These are phyloP conservation scores for Cyrtonyx montezumae DNA, from an alignment of 2,113 vertebrate genomes.

Conservation along the genomic window DNA sequence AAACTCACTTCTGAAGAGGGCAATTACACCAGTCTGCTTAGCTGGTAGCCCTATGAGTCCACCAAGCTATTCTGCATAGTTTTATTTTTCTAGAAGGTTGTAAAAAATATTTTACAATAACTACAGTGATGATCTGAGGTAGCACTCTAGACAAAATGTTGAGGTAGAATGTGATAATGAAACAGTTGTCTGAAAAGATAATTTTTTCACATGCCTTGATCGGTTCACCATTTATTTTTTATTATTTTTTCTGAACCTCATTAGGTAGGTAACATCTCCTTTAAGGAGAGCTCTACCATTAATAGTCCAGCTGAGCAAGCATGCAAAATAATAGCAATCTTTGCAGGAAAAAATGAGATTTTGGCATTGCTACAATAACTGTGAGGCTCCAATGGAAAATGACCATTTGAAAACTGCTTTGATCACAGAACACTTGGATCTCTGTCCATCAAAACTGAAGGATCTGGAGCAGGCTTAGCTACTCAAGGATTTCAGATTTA, in stretches of 20 bases:
- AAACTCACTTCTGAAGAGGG: background rate
- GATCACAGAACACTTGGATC: background rate
- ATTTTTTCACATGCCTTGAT: background rate
- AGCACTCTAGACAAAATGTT: background rate
- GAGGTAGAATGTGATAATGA: background rate
- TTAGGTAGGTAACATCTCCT: background rate
- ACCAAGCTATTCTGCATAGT: background rate
- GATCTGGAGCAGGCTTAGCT: background rate
- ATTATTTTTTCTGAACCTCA: background rate
- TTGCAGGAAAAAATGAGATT: background rate
- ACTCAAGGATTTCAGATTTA: conserved; percentile 29
- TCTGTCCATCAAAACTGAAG: background rate
- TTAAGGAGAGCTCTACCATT: background rate
- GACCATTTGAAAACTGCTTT: background rate
- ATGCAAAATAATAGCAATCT: background rate
- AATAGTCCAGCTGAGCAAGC: background rate
- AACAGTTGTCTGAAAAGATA: background rate
- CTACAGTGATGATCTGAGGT: background rate
- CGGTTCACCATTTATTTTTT: background rate
- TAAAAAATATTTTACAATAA: background rate
- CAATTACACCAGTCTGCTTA: background rate
- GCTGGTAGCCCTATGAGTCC: background rate
- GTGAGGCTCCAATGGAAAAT: background rate
- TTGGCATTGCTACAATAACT: background rate
- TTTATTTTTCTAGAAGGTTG: background rate